These are phyloP conservation scores for Daboia siamensis DNA, from an alignment of 2,113 vertebrate species.

Conservation along the genomic window DNA sequence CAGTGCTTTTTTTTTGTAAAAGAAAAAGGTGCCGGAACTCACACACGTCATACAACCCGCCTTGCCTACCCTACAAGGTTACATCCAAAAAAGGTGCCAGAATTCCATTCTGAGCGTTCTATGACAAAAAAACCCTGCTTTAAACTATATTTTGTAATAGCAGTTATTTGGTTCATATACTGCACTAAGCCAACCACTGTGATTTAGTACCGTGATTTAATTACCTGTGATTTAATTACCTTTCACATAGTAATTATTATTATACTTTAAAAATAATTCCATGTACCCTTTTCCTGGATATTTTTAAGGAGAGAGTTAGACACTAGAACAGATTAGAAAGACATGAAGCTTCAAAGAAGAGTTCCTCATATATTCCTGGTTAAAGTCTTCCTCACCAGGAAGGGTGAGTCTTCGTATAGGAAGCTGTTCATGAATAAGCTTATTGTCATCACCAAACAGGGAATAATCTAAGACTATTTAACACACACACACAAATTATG, in stretches of 20 bases:
- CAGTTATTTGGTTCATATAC: no score
- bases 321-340: background rate
- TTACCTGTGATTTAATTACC: no score
- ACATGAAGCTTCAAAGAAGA: background rate
- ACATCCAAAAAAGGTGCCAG: no score
- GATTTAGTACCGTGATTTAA: no score
- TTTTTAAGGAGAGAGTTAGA: background rate
- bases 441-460: background rate
- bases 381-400: background rate
- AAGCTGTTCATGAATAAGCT: background rate
- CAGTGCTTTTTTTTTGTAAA: no score
- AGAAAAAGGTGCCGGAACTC: no score
- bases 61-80: no score
- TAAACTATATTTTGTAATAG: no score
- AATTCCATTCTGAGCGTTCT: no score
- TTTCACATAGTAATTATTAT: background rate
- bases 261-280: background rate
- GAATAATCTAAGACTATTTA: background rate
- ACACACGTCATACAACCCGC: no score
- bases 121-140: no score
- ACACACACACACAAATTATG: background rate
- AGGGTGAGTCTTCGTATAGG: background rate
- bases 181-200: no score
- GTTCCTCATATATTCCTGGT: background rate
- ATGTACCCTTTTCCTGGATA: background rate